Base-by-base conservation (phyloP, 2,113 vertebrate species). In the Microcebus ravelobensis region DNA sequence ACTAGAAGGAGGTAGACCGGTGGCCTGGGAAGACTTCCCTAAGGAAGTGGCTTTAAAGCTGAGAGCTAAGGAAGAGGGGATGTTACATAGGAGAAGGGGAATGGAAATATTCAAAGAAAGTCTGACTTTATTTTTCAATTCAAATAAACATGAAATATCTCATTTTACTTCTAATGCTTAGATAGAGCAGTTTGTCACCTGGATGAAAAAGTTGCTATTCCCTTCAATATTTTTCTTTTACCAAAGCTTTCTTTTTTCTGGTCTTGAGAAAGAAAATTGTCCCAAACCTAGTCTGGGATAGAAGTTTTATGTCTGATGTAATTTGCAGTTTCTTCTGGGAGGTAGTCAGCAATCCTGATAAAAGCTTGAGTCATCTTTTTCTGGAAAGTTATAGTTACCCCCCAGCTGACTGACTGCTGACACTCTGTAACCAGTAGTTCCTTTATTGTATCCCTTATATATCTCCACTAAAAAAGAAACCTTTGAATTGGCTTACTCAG, bases 231-330 rank as follows among this genome's bases (percentile, higher is more conserved):
- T 3, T 42, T 21, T 63, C 18, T 87, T 57, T 76, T 68, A 68
- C 6, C 85, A 74, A 81, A 65, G 45, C 34, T 59, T 27, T 85
- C 17, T 39, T 68, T 63, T 91, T 85, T 83, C 45, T 80, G 77
- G 14, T 82, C 36, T 94, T 94, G 18, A 92, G 36, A 92, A 90
- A 94, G 67, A 92, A 63, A 84, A 94, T 52, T 73, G 25, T 87
- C 39, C 39, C 57, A 88, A 73, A 67, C 42, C 34, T 80, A 79
- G 59, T 50, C 76, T 71, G n/a, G 39, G 36, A 83, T 80, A 85
- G 59, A 96, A 76, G 65, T 70, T 85, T 89, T 76, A 52, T 48
- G 34, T 82, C 48, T 81, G 59, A 82, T 65, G 13, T 85, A 85
- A 76, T 85, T 74, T 91, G 18, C 23, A 34, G 23, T 86, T 27